These are phyloP conservation scores for Drosophila crucigera DNA, from an alignment of 2,888 invertebrate genomes.

Conservation along the genomic window DNA sequence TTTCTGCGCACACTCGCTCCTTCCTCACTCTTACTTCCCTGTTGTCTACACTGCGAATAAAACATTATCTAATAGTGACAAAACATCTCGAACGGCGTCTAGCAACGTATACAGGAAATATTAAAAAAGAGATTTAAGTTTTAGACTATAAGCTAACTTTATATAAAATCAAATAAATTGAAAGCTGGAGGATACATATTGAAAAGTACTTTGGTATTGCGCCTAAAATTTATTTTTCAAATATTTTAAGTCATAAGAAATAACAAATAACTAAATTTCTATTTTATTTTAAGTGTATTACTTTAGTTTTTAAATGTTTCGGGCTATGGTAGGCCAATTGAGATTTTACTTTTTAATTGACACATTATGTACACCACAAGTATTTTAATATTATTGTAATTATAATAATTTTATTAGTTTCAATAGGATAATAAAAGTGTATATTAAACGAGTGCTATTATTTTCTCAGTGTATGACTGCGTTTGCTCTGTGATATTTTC, in stretches of 20 bases:
- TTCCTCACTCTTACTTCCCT: slow-evolving; percentile 29
- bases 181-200: neutral
- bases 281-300: neutral
- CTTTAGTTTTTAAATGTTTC: neutral
- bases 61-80: neutral
- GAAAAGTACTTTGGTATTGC: neutral
- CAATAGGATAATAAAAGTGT: neutral
- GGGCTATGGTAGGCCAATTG: neutral
- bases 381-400: neutral
- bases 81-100: neutral
- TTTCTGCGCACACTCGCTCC: slow-evolving; percentile 13
- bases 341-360: neutral
- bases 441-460: neutral
- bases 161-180: neutral
- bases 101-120: neutral
- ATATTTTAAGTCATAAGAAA: neutral
- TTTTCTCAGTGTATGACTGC: slow-evolving; percentile 13
- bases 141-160: neutral
- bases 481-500: slow-evolving; percentile 57
- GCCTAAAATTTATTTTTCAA: neutral
- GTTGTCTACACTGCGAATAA: slow-evolving; percentile 9
- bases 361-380: neutral
- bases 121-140: neutral
- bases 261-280: neutral
- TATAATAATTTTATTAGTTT: neutral